A percentile compares a stretch with the other conserved stretches of the same genome.
phyloP scores from a whole-genome alignment of 1,140 invertebrate species.

The Trichonephila clavipes region DNA sequence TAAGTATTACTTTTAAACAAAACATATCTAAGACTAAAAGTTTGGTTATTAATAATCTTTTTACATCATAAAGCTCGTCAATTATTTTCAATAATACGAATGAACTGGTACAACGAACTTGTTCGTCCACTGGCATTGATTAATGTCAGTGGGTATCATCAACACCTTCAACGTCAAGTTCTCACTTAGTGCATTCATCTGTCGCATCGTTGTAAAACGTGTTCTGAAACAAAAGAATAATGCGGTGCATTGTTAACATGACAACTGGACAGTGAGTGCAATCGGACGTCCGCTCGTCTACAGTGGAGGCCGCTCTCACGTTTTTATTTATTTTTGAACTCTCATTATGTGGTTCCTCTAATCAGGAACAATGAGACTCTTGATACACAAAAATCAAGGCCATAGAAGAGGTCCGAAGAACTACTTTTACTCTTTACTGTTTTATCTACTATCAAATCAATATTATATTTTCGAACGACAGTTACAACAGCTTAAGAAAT shows the following conservation, averaged over 20 bases:
- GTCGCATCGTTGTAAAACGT: slow-evolving; percentile 12
- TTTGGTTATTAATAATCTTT: too few species aligned
- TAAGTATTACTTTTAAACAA: too few species aligned
- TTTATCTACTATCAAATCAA: not conserved
- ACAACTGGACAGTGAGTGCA: slow-evolving; percentile 3
- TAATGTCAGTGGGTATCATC: not conserved
- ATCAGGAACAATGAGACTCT: not conserved
- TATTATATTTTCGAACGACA: not conserved
- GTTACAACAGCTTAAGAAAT: not conserved
- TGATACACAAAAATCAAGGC: not conserved
- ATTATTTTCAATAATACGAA: too few species aligned
- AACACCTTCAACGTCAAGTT: not conserved
- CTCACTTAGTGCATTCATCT: not conserved
- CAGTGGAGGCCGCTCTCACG: not conserved
- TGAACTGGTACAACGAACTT: too few species aligned
- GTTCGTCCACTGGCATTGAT: too few species aligned
- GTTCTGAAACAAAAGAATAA: slow-evolving; percentile 6
- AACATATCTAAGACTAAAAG: too few species aligned
- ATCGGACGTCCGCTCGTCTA: slow-evolving; percentile 16
- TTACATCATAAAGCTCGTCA: too few species aligned
- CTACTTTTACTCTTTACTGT: not conserved
- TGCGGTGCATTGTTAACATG: not conserved
- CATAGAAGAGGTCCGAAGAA: not conserved
- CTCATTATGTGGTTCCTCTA: not conserved
- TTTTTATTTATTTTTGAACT: not conserved